A percentile compares a stretch with the other conserved stretches of the same genome.
These are phyloP conservation scores for Alectoris magna DNA, from an alignment of 2,797 vertebrate species.

Conservation along the genomic window DNA sequence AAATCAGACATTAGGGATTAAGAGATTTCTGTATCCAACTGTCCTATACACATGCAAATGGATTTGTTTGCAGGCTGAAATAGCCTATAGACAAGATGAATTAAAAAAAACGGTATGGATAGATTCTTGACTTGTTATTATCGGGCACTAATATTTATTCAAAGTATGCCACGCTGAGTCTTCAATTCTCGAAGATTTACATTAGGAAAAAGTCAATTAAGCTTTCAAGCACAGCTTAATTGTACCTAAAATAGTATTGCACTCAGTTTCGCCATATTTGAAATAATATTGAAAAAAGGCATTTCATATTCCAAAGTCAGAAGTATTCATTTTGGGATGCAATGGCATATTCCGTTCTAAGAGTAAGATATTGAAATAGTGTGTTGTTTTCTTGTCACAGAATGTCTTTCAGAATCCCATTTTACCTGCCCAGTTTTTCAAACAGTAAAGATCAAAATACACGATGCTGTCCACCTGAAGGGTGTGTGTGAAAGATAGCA, in stretches of 20 bases:
- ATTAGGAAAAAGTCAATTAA: constrained; percentile 9
- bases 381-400: background rate
- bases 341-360: background rate
- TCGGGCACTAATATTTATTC: background rate
- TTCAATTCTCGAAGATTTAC: background rate
- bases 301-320: background rate
- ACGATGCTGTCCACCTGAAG: background rate
- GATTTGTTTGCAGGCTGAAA: background rate
- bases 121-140: background rate
- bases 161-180: background rate
- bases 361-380: background rate
- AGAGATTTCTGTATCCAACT: background rate
- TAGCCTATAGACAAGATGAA: background rate
- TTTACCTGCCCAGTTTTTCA: background rate
- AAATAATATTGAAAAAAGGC: background rate
- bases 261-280: background rate
- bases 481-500: background rate
- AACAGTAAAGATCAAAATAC: background rate
- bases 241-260: background rate
- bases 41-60: background rate
- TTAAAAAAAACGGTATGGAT: background rate
- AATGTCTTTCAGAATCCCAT: background rate
- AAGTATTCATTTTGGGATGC: background rate
- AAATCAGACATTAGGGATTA: background rate
- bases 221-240: background rate